Evolutionary conservation across 2,888 invertebrate genomes (phyloP).

Genomic region (Disparrhopalites patrizii): DNA sequence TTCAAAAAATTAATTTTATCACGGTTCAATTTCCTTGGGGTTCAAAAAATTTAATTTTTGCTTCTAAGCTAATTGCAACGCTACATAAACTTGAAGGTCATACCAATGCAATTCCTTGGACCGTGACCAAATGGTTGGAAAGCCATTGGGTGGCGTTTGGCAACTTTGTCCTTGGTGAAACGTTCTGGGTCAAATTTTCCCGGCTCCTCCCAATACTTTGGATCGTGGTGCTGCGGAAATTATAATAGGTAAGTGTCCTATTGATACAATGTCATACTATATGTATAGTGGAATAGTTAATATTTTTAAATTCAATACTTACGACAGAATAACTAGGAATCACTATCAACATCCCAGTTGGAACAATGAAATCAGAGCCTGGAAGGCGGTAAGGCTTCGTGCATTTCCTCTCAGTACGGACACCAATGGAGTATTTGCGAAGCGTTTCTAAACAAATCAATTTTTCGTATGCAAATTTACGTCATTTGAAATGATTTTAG

Average conservation of each 20-base stretch:
- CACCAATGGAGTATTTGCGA: not conserved
- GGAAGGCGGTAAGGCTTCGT: not conserved
- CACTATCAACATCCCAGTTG: not conserved
- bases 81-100: too few relatives aligned
- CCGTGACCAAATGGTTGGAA: conserved; percentile 3
- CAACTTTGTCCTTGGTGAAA: not conserved
- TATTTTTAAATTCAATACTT: too few relatives aligned
- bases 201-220: not conserved
- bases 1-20: too few relatives aligned
- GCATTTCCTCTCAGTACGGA: not conserved
- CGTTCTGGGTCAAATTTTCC: not conserved
- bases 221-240: not conserved
- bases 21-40: too few relatives aligned
- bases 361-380: not conserved
- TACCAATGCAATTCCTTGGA: conserved; percentile 1
- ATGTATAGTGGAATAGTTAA: too few relatives aligned
- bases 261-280: too few relatives aligned
- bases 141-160: not conserved
- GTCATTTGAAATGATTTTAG: too few relatives aligned
- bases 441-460: not conserved
- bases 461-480: too few relatives aligned
- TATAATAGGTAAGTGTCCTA: too few relatives aligned
- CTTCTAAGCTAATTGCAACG: too few relatives aligned
- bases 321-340: not conserved
- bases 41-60: too few relatives aligned